Evolutionary conservation across 2,888 invertebrate species (phyloP), one percentile per base, ranked within the genome.

Genomic region (Thalpophila matura): DNA sequence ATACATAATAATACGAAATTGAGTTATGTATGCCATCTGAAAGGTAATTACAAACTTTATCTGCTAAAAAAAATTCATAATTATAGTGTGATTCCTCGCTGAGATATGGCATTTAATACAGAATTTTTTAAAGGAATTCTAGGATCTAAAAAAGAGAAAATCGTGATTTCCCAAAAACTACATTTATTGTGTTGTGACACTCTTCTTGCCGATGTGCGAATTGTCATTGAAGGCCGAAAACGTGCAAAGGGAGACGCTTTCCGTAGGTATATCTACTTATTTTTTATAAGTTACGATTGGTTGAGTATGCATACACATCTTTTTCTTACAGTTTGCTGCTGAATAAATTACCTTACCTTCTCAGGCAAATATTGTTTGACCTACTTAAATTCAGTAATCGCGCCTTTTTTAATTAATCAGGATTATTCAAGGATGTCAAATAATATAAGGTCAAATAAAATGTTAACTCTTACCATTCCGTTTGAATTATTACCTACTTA

Each of bases 281-380:
- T 67, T 60, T 61, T 45, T 47, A 66, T 50, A 40, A 37, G 38
- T 47, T 40, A 60, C 26, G 55, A 68, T 49, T 37, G 53, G 50
- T 71, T 71, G 53, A 56, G 60, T 66, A 73, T 61, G 56, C 60
- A 50, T 42, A 46, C 38, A 60, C 56, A 61, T 67, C 49, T 16
- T 49, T 56, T 38, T 7, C 59, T 45, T 50, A 38, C 43, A 51
- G 58, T 54, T n/a, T 47, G 20, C 46, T 43, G 51, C 22, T 46
- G 29, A 65, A 65, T 72, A 29, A 65, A 47, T 55, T 49, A 46
- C 24, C 33, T 24, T 10, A 14, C 7, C n/a, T n/a, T n/a, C n/a
- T 20, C 22, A 70, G 35, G 51, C 46, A 43, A 29, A 49, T 43
- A 31, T 42, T 27, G 31, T 31, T 29, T 45, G 66, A 51, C 53